These are phyloP conservation scores for Malurus elegans DNA, from an alignment of 2,113 vertebrate genomes.

Conservation along the genomic window DNA sequence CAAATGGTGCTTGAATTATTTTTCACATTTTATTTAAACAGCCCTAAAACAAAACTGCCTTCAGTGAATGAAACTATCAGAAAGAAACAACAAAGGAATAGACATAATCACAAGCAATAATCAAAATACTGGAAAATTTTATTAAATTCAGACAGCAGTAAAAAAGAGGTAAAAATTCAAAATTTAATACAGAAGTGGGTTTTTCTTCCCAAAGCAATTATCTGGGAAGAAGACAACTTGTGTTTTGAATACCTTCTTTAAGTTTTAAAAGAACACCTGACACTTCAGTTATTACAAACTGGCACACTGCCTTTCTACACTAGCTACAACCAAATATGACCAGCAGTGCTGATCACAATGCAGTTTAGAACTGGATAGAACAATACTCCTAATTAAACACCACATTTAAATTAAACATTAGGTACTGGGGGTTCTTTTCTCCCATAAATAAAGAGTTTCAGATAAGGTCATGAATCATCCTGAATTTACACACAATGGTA, in stretches of 20 bases:
- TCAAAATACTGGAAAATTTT: not conserved
- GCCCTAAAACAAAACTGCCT: not conserved
- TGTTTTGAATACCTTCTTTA: not conserved
- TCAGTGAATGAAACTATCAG: not conserved
- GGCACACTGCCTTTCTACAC: not conserved
- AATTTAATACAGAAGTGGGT: not conserved
- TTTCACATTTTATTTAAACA: not conserved
- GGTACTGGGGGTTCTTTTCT: not conserved
- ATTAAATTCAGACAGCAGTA: not conserved
- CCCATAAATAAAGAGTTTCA: not conserved
- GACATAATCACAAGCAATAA: not conserved
- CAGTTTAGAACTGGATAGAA: not conserved
- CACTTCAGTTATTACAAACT: not conserved
- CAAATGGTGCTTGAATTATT: not conserved
- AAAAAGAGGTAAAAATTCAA: not conserved
- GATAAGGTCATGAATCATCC: not conserved
- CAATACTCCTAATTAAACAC: not conserved
- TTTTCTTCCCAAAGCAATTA: not conserved
- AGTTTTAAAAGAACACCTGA: not conserved
- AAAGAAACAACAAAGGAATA: not conserved
- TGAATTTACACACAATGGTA: not conserved
- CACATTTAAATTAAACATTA: not conserved
- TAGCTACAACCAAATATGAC: not conserved
- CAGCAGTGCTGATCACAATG: not conserved
- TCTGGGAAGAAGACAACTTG: not conserved